These are phyloP conservation scores for Ischnus inquisitorius DNA, from an alignment of 2,888 invertebrate genomes.

Conservation along the genomic window DNA sequence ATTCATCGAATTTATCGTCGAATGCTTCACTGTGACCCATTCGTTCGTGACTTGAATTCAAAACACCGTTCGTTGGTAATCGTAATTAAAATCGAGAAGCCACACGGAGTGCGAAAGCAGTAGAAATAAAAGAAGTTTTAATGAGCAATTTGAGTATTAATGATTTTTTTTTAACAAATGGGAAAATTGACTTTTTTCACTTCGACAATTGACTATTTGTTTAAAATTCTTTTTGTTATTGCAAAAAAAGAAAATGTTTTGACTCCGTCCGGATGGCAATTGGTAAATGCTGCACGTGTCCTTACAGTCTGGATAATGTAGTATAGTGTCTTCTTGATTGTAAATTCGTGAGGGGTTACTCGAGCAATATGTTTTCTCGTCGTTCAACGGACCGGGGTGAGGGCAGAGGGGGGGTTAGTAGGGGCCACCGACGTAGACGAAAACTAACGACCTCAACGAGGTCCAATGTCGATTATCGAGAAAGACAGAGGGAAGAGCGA, in stretches of 20 bases:
- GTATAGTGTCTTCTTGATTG: conserved; percentile 54
- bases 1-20: neutral
- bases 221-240: neutral
- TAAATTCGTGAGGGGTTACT: conserved; percentile 60
- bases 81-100: neutral
- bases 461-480: conserved; percentile 65
- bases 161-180: neutral
- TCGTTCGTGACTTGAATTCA: neutral
- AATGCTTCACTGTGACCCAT: neutral
- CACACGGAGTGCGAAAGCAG: neutral
- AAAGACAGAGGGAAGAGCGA: conserved; percentile 54
- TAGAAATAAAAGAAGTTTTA: neutral
- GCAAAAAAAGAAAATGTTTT: neutral
- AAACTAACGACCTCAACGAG: conserved; percentile 64
- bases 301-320: neutral
- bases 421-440: conserved; percentile 46
- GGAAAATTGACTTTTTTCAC: neutral
- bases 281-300: conserved; percentile 23
- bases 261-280: neutral
- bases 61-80: neutral
- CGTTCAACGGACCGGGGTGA: neutral
- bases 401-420: neutral
- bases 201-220: neutral
- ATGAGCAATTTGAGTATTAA: neutral
- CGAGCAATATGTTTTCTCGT: conserved; percentile 45